Conservation (phyloP, 2,888 invertebrate genomes). For the Empis stercorea region DNA sequence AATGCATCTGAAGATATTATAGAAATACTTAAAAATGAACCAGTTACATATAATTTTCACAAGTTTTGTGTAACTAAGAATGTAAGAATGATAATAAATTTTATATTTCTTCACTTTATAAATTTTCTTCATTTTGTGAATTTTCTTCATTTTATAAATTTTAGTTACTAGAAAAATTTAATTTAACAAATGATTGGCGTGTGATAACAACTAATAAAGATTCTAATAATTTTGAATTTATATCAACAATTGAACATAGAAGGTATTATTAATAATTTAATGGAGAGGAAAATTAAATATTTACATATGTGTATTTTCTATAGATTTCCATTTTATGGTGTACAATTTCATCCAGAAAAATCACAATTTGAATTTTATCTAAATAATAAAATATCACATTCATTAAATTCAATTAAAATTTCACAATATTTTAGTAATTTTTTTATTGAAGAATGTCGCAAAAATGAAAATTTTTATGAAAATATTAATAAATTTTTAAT, state of each 20-base stretch:
- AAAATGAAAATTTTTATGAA: conserved; percentile 44
- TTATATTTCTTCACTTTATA: too few relatives aligned
- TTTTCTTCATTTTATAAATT: too few relatives aligned
- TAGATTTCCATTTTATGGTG: conserved; percentile 70
- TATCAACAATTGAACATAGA: conserved; percentile 64
- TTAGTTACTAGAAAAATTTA: conserved; percentile 38
- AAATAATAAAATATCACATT: conserved; percentile 51
- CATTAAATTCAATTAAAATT: conserved; percentile 44
- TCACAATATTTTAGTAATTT: conserved; percentile 75
- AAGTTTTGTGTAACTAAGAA: conserved; percentile 46
- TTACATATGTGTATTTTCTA: too few relatives aligned
- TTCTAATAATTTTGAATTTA: conserved; percentile 49
- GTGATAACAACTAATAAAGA: conserved; percentile 62
- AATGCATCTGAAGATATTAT: conserved; percentile 44
- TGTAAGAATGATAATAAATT: conserved; percentile 32
- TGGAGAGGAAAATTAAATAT: neutral
- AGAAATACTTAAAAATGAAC: conserved; percentile 40
- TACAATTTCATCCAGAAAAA: conserved; percentile 91
- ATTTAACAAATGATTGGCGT: conserved; percentile 50
- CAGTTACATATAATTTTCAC: conserved; percentile 60
- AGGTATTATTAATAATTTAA: conserved; percentile 30
- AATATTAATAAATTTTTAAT: conserved; percentile 48
- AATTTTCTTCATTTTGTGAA: too few relatives aligned
- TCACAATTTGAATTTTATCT: conserved; percentile 63
- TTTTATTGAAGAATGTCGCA: conserved; percentile 63